phyloP scores from a whole-genome alignment of 2,888 invertebrate species.

The Slavum lentiscoides region DNA sequence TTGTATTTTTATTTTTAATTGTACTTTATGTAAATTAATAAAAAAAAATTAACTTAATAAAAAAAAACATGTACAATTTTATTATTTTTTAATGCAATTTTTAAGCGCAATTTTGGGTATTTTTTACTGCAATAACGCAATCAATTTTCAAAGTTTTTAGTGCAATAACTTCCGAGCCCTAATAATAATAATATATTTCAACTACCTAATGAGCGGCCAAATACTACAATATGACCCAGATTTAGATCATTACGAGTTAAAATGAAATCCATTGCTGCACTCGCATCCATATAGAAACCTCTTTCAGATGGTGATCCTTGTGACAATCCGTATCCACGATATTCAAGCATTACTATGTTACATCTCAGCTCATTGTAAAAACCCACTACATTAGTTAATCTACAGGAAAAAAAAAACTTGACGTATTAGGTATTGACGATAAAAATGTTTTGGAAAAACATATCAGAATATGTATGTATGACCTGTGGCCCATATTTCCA shows the following conservation, averaged over 20 bases:
- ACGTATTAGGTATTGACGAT: background rate
- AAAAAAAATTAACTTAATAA: too few relatives aligned
- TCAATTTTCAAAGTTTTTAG: too few relatives aligned
- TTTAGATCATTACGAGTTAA: slow-evolving; percentile 81
- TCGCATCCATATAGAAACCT: slow-evolving; percentile 85
- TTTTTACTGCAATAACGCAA: too few relatives aligned
- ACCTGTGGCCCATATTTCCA: slow-evolving; percentile 94
- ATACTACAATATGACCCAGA: slow-evolving; percentile 80
- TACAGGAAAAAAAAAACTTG: slow-evolving; percentile 59
- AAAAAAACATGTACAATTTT: too few relatives aligned
- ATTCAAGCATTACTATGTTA: slow-evolving; percentile 91
- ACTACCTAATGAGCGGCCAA: slow-evolving; percentile 83
- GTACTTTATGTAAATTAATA: too few relatives aligned
- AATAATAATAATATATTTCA: slow-evolving; percentile 1
- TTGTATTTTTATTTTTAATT: too few relatives aligned
- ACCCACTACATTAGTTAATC: slow-evolving; percentile 84
- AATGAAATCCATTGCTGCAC: slow-evolving; percentile 83
- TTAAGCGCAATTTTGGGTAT: too few relatives aligned
- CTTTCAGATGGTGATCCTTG: slow-evolving; percentile 85
- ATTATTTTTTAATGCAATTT: too few relatives aligned
- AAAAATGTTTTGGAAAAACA: slow-evolving; percentile 2
- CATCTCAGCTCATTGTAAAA: slow-evolving; percentile 79
- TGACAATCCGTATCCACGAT: slow-evolving; percentile 91
- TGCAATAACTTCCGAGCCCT: too few relatives aligned
- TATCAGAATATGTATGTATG: slow-evolving; percentile 46